phyloP scores from a whole-genome alignment of 30 jellyfish, hydroid and myxozoan species.

The Aurelia aurita complex sp. Pacific region DNA sequence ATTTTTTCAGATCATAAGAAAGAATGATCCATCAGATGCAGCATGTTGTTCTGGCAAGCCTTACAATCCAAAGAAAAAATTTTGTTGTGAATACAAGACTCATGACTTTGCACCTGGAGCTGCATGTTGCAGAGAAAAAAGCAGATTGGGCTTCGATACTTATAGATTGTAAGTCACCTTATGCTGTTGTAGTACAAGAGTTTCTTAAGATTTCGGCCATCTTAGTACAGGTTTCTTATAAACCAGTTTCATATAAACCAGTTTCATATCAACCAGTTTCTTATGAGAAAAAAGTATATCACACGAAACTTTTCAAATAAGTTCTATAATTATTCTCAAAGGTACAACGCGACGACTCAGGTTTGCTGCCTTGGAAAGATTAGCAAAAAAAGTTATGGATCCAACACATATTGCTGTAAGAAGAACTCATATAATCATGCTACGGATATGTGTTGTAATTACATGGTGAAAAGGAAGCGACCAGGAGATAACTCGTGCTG shows the following conservation, averaged over 20 bases:
- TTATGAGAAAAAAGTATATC: too few species aligned
- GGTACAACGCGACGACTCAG: conserved; percentile 43
- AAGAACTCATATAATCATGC: conserved; percentile 11
- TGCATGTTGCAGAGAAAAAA: conserved; percentile 43
- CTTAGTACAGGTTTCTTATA: too few species aligned
- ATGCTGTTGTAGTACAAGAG: too few species aligned
- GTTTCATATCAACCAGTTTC: too few species aligned
- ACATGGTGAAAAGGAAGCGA: background rate
- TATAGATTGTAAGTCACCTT: background rate
- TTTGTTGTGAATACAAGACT: conserved; percentile 33
- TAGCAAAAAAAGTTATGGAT: conserved; percentile 12
- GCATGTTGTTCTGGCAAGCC: conserved; percentile 69
- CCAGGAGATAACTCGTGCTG: conserved; percentile 34
- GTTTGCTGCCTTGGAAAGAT: conserved; percentile 55
- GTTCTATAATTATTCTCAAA: background rate
- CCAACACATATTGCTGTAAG: conserved; percentile 37
- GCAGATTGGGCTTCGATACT: background rate
- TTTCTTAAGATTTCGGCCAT: too few species aligned
- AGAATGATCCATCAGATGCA: conserved; percentile 22
- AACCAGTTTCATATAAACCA: too few species aligned
- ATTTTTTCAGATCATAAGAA: conserved; percentile 12
- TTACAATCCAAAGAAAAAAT: conserved; percentile 41
- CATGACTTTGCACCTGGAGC: conserved; percentile 21
- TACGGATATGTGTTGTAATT: conserved; percentile 31
- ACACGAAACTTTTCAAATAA: background rate